Evolutionary conservation across 1,140 invertebrate species (phyloP).

Genomic region (Rhizoglyphus robini): DNA sequence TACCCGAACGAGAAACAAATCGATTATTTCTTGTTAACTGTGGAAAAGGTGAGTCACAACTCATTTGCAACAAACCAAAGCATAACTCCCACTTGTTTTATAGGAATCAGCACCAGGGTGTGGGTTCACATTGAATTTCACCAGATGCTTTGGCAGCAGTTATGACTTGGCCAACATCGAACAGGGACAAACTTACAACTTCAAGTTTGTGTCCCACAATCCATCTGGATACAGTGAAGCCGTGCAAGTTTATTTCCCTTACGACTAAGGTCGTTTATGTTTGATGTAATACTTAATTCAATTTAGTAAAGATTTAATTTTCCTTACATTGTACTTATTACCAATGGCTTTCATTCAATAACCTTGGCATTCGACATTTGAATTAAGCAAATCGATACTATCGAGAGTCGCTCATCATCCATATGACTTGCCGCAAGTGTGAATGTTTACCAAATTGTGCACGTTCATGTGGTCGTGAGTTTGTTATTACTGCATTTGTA

Average conservation of each 20-base stretch:
- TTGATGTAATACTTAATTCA: too few species aligned
- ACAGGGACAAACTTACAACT: background rate
- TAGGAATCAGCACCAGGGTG: slow-evolving; percentile 4
- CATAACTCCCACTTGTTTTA: background rate
- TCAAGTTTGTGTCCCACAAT: slow-evolving; percentile 1
- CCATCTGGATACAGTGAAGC: background rate
- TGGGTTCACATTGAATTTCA: slow-evolving; percentile 2
- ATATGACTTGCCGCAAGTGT: too few species aligned
- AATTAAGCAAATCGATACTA: too few species aligned
- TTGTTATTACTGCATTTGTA: background rate
- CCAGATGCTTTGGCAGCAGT: background rate
- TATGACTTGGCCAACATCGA: background rate
- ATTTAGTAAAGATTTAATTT: too few species aligned
- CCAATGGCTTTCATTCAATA: too few species aligned
- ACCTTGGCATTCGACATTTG: too few species aligned
- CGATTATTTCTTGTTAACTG: slow-evolving; percentile 7
- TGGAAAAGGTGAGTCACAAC: background rate
- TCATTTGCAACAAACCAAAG: background rate
- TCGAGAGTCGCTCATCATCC: too few species aligned
- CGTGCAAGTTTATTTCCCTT: background rate
- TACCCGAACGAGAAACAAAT: background rate
- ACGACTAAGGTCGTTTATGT: background rate
- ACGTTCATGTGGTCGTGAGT: too few species aligned
- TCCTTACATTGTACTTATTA: too few species aligned
- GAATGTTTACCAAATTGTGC: too few species aligned